Evolutionary conservation across 2,113 vertebrate species (phyloP).

Genomic region (Rattus rattus): DNA sequence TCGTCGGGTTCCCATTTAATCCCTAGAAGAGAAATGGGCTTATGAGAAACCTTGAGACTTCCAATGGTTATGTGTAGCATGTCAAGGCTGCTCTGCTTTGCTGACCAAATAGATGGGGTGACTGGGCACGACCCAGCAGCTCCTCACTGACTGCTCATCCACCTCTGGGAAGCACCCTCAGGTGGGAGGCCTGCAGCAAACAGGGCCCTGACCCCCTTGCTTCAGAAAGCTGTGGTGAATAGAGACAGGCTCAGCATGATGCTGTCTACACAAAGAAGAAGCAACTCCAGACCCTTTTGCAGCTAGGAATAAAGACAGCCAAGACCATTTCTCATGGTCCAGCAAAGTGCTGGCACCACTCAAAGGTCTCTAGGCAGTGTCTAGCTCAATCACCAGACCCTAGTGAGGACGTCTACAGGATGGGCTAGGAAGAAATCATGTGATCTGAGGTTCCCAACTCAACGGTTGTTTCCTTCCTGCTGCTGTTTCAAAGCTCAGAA

Average conservation of each 20-base stretch:
- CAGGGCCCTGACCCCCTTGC: background rate
- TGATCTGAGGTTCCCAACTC: background rate
- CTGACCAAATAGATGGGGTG: conserved; percentile 44
- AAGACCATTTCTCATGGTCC: background rate
- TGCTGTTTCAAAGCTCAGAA: conserved; percentile 65
- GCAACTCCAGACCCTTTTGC: background rate
- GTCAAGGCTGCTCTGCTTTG: conserved; percentile 65
- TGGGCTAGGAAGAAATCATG: background rate
- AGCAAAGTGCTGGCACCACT: background rate
- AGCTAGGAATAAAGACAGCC: background rate
- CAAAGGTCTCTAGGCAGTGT: background rate
- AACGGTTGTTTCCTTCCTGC: background rate
- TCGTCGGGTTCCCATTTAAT: conserved; percentile 99
- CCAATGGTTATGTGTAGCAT: conserved; percentile 63
- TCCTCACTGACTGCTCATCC: background rate
- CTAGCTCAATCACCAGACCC: background rate
- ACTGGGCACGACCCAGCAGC: conserved; percentile 36
- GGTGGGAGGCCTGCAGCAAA: background rate
- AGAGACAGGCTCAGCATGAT: background rate
- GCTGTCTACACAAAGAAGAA: background rate
- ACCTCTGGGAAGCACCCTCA: background rate
- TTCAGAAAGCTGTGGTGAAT: background rate
- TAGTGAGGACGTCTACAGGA: background rate
- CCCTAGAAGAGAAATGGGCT: conserved; percentile 86
- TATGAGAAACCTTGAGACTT: conserved; percentile 72